Evolutionary conservation across 2,797 vertebrate species (phyloP).

Genomic region (Micropoecilia bifurca): DNA sequence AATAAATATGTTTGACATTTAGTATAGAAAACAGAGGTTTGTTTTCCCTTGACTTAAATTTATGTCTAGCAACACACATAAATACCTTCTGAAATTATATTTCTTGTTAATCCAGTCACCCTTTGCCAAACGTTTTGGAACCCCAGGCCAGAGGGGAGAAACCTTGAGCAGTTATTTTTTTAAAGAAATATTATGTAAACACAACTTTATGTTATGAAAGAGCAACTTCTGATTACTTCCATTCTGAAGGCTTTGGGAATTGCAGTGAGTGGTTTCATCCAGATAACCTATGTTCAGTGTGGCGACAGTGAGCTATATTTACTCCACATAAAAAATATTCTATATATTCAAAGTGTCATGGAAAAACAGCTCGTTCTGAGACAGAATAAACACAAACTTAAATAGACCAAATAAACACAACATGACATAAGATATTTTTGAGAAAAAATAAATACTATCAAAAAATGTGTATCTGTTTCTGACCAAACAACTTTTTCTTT

Average conservation of each 20-base stretch:
- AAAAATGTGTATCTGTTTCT: background rate
- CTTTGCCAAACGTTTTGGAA: background rate
- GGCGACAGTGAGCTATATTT: background rate
- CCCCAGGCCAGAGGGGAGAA: background rate
- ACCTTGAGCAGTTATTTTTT: background rate
- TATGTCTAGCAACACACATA: background rate
- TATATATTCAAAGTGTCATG: no score
- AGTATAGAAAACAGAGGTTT: background rate
- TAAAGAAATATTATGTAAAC: background rate
- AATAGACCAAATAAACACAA: background rate
- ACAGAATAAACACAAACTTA: background rate
- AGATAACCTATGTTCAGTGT: slow-evolving; percentile 17
- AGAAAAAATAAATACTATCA: background rate
- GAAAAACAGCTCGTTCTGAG: background rate
- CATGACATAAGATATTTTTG: background rate
- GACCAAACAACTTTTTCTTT: background rate
- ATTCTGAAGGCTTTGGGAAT: slow-evolving; percentile 10
- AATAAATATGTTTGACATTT: background rate
- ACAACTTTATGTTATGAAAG: background rate
- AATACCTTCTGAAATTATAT: background rate
- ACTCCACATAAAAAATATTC: background rate
- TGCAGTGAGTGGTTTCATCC: slow-evolving; percentile 3
- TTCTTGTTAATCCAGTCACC: background rate
- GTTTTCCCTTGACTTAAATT: background rate
- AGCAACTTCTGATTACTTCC: slow-evolving; percentile 14